phyloP scores from a whole-genome alignment of 2,113 vertebrate genomes.

The Eulemur rufifrons region DNA sequence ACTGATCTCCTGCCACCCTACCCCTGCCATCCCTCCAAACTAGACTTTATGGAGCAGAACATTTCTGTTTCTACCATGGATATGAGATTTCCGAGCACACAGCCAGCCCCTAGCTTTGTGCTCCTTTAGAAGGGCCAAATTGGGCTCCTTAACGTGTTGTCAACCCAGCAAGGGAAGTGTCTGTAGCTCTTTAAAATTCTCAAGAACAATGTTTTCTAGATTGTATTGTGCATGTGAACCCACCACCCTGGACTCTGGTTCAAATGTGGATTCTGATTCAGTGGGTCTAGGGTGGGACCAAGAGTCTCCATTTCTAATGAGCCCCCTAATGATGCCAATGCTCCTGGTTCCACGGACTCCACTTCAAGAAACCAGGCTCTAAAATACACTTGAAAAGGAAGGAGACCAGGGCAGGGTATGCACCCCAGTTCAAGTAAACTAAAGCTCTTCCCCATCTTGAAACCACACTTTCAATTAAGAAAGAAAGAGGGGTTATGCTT shows the following conservation, averaged over 20 bases:
- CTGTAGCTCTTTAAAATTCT: neutral
- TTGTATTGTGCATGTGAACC: neutral
- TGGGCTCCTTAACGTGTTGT: neutral
- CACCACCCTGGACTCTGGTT: neutral
- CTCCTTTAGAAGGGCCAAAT: neutral
- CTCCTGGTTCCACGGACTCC: neutral
- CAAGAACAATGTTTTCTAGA: neutral
- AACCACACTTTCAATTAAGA: slow-evolving; percentile 8
- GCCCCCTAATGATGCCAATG: neutral
- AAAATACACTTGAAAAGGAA: neutral
- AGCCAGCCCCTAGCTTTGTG: neutral
- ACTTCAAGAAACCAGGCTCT: slow-evolving; percentile 3
- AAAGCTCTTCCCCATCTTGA: neutral
- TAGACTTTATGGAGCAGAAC: neutral
- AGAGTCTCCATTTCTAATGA: neutral
- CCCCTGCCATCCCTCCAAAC: neutral
- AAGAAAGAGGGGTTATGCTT: neutral
- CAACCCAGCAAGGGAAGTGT: neutral
- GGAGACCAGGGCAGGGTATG: neutral
- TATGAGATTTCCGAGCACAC: neutral
- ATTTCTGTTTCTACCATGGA: neutral
- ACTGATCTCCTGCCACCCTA: neutral
- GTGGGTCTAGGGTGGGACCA: neutral
- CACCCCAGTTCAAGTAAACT: neutral
- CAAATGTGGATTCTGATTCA: neutral